These are phyloP conservation scores for Butastur rufipennis DNA, from an alignment of 2,113 vertebrate genomes.

Conservation along the genomic window DNA sequence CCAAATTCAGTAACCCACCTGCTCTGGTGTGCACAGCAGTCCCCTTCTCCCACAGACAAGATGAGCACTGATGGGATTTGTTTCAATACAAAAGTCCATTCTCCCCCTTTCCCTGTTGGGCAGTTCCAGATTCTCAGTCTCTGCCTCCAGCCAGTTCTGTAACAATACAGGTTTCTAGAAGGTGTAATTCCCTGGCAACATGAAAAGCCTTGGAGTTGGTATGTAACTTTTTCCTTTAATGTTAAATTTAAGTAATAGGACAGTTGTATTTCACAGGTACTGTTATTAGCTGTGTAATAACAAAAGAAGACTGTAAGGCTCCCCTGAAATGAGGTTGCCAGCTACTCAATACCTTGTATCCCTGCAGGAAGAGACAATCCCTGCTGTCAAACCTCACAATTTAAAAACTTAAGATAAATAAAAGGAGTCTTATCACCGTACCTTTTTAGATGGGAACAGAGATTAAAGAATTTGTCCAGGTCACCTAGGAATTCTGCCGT, in stretches of 20 bases:
- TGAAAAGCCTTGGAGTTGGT: not conserved
- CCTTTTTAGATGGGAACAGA: not conserved
- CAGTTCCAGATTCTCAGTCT: not conserved
- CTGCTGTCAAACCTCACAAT: not conserved
- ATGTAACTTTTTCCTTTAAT: not conserved
- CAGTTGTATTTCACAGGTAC: not conserved
- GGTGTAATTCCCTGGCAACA: not conserved
- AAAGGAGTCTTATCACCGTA: not conserved
- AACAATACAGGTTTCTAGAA: not conserved
- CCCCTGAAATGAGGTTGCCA: not conserved
- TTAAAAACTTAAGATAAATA: not conserved
- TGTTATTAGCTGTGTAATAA: not conserved
- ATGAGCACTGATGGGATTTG: not conserved
- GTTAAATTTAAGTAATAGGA: not conserved
- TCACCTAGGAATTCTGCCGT: not conserved
- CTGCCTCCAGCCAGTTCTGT: not conserved
- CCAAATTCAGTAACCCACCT: not conserved
- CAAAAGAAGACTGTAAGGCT: not conserved
- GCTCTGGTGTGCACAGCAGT: not conserved
- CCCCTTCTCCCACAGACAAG: not conserved
- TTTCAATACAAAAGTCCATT: not conserved
- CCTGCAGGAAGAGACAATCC: not conserved
- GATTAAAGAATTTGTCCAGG: not conserved
- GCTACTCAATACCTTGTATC: not conserved
- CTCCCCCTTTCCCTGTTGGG: not conserved